Percentiles rank a stretch among this genome's conserved stretches.
Evolutionary conservation across 2,888 invertebrate genomes (phyloP).

Genomic region (Andrena praecox): DNA sequence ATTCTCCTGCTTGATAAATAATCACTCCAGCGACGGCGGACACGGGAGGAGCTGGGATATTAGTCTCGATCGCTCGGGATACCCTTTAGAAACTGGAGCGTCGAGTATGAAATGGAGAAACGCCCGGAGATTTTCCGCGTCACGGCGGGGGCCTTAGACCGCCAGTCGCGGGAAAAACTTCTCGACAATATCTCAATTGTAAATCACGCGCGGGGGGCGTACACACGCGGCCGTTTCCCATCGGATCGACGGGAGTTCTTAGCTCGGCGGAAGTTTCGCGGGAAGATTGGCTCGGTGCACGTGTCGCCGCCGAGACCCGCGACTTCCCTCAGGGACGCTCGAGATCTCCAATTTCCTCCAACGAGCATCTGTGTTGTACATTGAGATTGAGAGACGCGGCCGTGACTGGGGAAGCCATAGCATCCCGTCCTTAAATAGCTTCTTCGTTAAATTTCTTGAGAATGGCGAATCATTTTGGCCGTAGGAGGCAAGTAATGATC

Average conservation of each 20-base stretch:
- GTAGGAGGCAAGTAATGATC: too few relatives aligned
- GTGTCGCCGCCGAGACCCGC: conserved; percentile 11
- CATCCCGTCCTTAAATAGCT: neutral
- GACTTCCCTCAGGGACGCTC: conserved; percentile 27
- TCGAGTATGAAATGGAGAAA: conserved; percentile 6
- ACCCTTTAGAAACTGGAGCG: neutral
- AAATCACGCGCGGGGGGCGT: conserved; percentile 36
- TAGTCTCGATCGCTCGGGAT: neutral
- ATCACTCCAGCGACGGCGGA: neutral
- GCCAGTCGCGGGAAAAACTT: conserved; percentile 42
- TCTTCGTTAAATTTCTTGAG: too few relatives aligned
- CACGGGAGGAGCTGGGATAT: neutral
- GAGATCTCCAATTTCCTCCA: conserved; percentile 47
- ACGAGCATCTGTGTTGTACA: conserved; percentile 60
- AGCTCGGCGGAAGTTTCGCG: conserved; percentile 8
- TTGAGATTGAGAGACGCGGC: neutral
- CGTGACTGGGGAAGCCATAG: neutral
- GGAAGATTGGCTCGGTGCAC: conserved; percentile 26
- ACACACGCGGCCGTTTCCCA: conserved; percentile 12
- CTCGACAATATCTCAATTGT: conserved; percentile 56
- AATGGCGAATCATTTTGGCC: too few relatives aligned
- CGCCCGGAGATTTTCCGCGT: conserved; percentile 16
- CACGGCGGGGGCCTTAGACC: neutral
- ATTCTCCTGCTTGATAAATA: neutral
- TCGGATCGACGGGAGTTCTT: conserved; percentile 31